Evolutionary conservation across 2,888 invertebrate genomes (phyloP).

Genomic region (Drosophila borborema): DNA sequence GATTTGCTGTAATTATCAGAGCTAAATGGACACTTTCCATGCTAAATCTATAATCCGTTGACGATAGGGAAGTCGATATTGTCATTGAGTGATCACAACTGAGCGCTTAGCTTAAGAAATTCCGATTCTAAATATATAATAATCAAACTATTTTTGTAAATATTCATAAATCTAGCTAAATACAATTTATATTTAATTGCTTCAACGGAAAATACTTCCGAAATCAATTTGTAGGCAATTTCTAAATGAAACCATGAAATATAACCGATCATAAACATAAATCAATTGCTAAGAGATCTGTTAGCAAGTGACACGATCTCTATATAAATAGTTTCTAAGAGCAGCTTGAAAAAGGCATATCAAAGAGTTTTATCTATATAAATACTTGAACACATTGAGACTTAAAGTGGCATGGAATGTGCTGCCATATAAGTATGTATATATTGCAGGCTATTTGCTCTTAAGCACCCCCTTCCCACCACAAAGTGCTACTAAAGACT

Average conservation of each 20-base stretch:
- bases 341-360: background rate
- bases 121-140: background rate
- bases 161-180: background rate
- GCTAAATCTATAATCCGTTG: no score
- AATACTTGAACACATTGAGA: conserved; percentile 3
- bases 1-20: no score
- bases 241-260: background rate
- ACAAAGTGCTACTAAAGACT: conserved; percentile 2
- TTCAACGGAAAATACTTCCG: background rate
- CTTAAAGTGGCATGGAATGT: conserved; percentile 5
- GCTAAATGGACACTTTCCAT: no score
- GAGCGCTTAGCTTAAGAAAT: no score
- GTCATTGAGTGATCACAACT: no score
- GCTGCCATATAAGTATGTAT: background rate
- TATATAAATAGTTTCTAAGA: background rate
- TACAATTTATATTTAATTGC: background rate
- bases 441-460: background rate
- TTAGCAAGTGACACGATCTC: background rate
- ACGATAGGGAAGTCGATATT: no score
- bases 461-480: background rate
- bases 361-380: background rate
- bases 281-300: background rate
- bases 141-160: background rate
- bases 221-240: background rate
- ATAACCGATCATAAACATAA: background rate